A percentile compares a stretch with the other conserved stretches of the same genome.
These are phyloP conservation scores for Orthonyx spaldingii DNA, from an alignment of 2,113 vertebrate species.

Conservation along the genomic window DNA sequence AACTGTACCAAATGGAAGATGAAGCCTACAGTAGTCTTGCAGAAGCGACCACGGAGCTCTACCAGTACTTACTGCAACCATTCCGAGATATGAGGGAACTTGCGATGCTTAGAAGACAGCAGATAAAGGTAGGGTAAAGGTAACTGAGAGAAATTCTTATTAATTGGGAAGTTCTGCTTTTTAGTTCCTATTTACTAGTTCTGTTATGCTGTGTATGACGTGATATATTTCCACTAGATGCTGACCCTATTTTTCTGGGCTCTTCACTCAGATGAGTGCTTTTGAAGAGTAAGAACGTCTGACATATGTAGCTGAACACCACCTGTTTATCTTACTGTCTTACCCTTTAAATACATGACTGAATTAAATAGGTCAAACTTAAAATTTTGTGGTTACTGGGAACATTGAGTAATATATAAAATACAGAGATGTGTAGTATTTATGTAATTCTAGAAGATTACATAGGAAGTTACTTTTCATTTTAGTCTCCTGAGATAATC, in stretches of 20 bases:
- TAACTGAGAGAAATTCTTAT: background rate
- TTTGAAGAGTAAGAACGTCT: background rate
- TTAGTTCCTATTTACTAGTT: background rate
- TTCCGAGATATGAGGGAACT: constrained; percentile 98
- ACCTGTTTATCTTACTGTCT: background rate
- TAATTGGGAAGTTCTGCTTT: background rate
- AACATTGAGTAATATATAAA: background rate
- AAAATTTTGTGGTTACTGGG: background rate
- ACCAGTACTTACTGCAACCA: constrained; percentile 95
- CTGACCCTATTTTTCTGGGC: background rate
- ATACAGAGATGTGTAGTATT: background rate
- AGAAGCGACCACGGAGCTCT: constrained; percentile 92
- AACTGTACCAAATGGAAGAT: constrained; percentile 92
- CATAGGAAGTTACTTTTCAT: background rate
- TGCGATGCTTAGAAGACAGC: constrained; percentile 92
- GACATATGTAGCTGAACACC: background rate
- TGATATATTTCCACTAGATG: background rate
- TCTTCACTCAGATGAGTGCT: background rate
- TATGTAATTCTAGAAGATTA: background rate
- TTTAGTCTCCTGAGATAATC: background rate
- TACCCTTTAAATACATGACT: background rate
- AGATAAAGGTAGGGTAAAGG: constrained; percentile 87
- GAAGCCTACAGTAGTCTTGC: constrained; percentile 85
- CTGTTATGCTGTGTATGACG: background rate
- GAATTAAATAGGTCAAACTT: background rate